Base-by-base conservation (phyloP, 2,797 vertebrate species). In the Paramormyrops hopkinsi region DNA sequence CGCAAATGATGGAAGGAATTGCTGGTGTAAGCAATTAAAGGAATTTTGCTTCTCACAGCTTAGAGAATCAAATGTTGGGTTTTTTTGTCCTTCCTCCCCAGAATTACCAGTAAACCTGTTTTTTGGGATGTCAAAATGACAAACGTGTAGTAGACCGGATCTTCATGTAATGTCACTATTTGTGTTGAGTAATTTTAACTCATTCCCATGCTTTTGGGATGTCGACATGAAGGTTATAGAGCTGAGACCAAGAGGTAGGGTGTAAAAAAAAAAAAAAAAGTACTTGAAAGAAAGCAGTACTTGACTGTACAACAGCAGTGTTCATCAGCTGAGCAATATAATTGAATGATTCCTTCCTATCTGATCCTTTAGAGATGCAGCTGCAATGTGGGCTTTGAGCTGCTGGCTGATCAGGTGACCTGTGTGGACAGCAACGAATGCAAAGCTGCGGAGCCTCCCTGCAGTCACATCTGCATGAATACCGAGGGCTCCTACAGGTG, bases 401-500 rank as follows among this genome's bases (percentile, higher is more conserved):
- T 96, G 3, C 92, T 92, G 29, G 54, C 91, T 4, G 91, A 93
- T 0, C 69, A 92, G 0, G 4, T 89, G 29, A 92, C 93, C 88
- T 99, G 98, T 76, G 6, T 88, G 22, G 98, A 99, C 29, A 89
- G 97, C 8, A 92, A 99, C 0, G 98, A 99, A 91, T 99, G 98
- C 88, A 90, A 1, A 0, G 93, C 92, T 29, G 0, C 0, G 51
- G 25, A 88, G 0, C 14, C 89, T 2, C 85, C 92, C 4, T 99
- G 98, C 92, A 96, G 96, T 92, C 98, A 99, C 93, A 95, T 41
- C 0, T 99, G 98, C 69, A 33, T 95, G 76, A 99, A 99, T 76
- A 94, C 91, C 0, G 90, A 69, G 0, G 97, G 98, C 0, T 97
- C 97, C 69, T 98, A 97, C 91, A 54, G 19, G 89, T 99, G 98